Conservation (phyloP, 2,888 invertebrate genomes). For the Ptychoptera contaminata region DNA sequence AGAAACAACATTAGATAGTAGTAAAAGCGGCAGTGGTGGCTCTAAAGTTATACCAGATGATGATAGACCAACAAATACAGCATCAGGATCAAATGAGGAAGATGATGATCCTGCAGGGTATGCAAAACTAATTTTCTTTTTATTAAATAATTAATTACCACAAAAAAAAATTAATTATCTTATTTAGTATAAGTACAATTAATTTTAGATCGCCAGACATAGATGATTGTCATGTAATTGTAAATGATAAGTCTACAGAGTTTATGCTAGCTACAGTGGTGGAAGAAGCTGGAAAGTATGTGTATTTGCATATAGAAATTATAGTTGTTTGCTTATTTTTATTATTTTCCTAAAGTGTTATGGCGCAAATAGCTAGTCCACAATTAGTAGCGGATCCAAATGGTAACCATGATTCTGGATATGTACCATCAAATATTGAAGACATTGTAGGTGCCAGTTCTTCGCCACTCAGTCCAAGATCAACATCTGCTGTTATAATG, state of each 20-base stretch:
- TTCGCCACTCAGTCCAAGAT: constrained; percentile 37
- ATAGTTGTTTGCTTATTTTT: not conserved
- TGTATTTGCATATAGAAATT: constrained; percentile 15
- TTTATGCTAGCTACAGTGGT: constrained; percentile 80
- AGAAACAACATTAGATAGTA: constrained; percentile 50
- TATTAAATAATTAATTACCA: no score
- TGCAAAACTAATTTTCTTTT: constrained; percentile 18
- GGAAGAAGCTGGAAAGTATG: constrained; percentile 68
- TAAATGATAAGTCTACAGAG: constrained; percentile 80
- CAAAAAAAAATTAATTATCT: not conserved
- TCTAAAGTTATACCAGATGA: constrained; percentile 44
- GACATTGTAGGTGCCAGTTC: constrained; percentile 41
- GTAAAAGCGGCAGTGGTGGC: constrained; percentile 30
- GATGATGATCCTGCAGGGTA: constrained; percentile 45
- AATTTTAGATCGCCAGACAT: constrained; percentile 38
- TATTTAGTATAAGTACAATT: constrained; percentile 5
- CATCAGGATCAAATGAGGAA: constrained; percentile 78
- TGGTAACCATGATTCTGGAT: constrained; percentile 74
- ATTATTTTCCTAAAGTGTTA: constrained; percentile 37
- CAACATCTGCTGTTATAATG: constrained; percentile 25
- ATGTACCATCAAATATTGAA: constrained; percentile 49
- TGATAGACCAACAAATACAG: constrained; percentile 77
- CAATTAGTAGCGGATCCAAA: constrained; percentile 49
- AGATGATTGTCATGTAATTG: constrained; percentile 69
- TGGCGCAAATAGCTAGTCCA: constrained; percentile 38